Conservation (phyloP, 35 echinoderm and acorn worm species). For the Heliocidaris tuberculata region DNA sequence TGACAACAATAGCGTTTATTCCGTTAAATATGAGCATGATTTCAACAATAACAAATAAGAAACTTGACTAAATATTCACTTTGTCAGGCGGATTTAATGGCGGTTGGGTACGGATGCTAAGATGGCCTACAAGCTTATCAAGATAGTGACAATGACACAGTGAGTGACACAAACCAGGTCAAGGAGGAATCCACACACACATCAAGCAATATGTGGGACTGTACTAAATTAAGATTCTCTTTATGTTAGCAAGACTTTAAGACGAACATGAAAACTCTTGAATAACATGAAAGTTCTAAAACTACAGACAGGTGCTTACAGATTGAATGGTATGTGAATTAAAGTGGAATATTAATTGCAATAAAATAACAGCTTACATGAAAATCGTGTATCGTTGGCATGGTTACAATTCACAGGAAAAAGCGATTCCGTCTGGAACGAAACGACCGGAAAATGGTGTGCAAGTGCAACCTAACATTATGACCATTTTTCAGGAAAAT, state of each 20-base stretch:
- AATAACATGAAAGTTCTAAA: no score
- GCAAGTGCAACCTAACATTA: background rate
- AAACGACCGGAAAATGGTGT: background rate
- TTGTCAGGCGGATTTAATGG: no score
- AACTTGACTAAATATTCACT: no score
- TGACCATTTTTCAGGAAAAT: background rate
- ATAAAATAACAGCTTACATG: background rate
- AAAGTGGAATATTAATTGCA: background rate
- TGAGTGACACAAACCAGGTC: no score
- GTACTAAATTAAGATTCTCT: background rate
- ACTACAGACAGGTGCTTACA: background rate
- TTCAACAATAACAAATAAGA: no score
- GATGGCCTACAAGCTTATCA: no score
- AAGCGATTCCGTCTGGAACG: background rate
- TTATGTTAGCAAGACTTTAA: background rate
- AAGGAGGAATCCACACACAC: background rate
- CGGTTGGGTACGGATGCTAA: no score
- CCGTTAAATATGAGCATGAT: no score
- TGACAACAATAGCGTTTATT: no score
- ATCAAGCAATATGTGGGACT: background rate
- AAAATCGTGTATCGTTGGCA: constrained; percentile 51
- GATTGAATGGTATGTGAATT: background rate
- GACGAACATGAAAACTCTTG: background rate
- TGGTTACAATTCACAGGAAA: constrained; percentile 21
- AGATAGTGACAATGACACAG: no score